A percentile compares a stretch with the other conserved stretches of the same genome.
Evolutionary conservation across 2,888 invertebrate genomes (phyloP).

Genomic region (Temnothorax ravouxi): DNA sequence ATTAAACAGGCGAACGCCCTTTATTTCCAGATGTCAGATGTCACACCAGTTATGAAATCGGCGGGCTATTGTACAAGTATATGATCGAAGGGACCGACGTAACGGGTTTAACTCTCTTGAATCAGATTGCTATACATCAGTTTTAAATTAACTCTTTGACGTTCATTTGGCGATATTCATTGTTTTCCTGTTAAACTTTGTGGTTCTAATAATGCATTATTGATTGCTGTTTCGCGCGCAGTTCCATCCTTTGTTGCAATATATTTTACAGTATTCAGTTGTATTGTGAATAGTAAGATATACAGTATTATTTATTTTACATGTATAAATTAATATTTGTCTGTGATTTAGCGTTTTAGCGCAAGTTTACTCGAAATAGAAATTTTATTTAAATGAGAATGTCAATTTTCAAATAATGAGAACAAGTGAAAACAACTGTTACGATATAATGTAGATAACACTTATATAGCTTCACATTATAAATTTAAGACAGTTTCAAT

Average conservation of each 20-base stretch:
- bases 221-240: neutral
- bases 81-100: constrained; percentile 6
- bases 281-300: neutral
- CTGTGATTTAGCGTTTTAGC: neutral
- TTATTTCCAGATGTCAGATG: constrained; percentile 52
- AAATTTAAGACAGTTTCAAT: neutral
- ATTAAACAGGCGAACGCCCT: constrained; percentile 46
- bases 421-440: neutral
- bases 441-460: neutral
- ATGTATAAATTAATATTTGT: neutral
- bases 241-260: neutral
- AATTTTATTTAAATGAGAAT: constrained; percentile 7
- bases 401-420: neutral
- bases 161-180: constrained; percentile 17
- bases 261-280: neutral
- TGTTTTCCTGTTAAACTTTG: constrained; percentile 5
- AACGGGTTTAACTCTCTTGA: constrained; percentile 23
- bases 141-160: constrained; percentile 21
- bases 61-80: constrained; percentile 5
- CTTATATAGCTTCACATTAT: neutral
- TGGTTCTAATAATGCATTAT: constrained; percentile 23
- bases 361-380: neutral
- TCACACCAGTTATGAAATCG: constrained; percentile 46
- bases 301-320: constrained; percentile 13
- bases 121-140: neutral